Evolutionary conservation across 2,888 invertebrate species (phyloP), one percentile per base, ranked within the genome.

Genomic region (Metopia argyrocephala): DNA sequence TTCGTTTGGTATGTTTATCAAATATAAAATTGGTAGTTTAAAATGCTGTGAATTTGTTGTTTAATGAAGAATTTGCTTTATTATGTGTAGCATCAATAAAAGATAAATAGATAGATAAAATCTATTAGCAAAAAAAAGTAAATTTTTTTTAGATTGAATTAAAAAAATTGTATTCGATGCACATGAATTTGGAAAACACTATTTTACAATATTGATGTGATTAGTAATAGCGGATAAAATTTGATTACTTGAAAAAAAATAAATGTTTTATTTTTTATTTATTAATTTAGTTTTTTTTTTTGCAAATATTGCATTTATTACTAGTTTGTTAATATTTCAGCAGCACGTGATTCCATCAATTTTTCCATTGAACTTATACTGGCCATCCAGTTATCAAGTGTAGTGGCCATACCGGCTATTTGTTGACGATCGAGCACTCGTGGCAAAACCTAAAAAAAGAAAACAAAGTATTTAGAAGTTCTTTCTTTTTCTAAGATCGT

Each of bases 401-500:
- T 90, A 52, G 87, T 86, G 5, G 89, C 91, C 91, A 91, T 91
- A 25, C 86, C 86, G 20, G 87, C 88, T 6, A 91, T 90, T 85
- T 91, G 91, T 25, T 86, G 83, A 64, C 89, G 91, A 87, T 94
- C 93, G n/a, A 95, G 91, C 5, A 95, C 95, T 83, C 95, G 91
- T 4, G 95, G 95, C 87, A 95, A 94, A n/a, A 95, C 88, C 88
- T 88, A n/a, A 74, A 12, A 18, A 45, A 62, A 38, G 25, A 31
- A 15, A 75, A 54, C 20, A 21, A 31, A 7, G 21, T 38, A 21
- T 21, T 23, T 4, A 71, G 27, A 31, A 52, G 20, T 2, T 27
- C 12, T 9, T 38, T n/a, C 3, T 7, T 23, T 2, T 38, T 20
- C 5, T 2, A 25, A 23, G 45, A 71, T 12, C 2, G 27, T 20